Base-by-base conservation (phyloP, 2,797 vertebrate genomes). In the Choloepus didactylus region DNA sequence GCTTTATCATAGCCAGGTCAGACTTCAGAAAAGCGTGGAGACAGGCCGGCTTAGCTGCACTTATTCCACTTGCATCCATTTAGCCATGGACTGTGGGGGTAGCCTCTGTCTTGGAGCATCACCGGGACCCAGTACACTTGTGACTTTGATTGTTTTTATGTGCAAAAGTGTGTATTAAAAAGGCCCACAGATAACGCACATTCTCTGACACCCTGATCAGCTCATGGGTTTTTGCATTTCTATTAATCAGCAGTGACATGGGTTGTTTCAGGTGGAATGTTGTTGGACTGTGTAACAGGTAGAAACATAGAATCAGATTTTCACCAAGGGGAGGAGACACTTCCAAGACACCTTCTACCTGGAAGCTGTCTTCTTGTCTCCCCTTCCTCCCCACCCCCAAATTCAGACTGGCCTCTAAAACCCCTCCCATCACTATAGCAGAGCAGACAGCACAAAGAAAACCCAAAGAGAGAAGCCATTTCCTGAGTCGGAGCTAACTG, bases 151-250 rank as follows among this genome's bases (percentile, higher is more conserved):
- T 64, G 41, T 49, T 11, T 27, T 56, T 29, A 70, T 29, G 15
- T 79, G 89, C 31, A 94, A 95, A 94, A 69, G 7, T 44, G 9
- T 56, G 72, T 2, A 64, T 89, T 93, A 38, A 80, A 85, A 84
- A 72, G 56, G 35, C 62, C 11, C 16, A 9, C 54, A 35, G 31
- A 11, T 69, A 51, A 21, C 41, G 82, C 59, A 54, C 27, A 70
- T 41, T 95, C 46, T 49, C 56, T 49, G 49, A 84, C 6, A 64
- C 35, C 25, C 5, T 2, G 4, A 56, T 18, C 12, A 85, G 27
- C 3, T 56, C 41, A 64, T 66, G 92, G 35, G 51, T 29, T 81
- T 41, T 41, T 59, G 18, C 46, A 44, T 27, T 31, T 85, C 89
- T 72, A 56, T 76, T 89, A 75, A 59, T 64, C 67, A 87, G 76